Conservation (phyloP, 2,797 vertebrate species). For the Oreortyx pictus region DNA sequence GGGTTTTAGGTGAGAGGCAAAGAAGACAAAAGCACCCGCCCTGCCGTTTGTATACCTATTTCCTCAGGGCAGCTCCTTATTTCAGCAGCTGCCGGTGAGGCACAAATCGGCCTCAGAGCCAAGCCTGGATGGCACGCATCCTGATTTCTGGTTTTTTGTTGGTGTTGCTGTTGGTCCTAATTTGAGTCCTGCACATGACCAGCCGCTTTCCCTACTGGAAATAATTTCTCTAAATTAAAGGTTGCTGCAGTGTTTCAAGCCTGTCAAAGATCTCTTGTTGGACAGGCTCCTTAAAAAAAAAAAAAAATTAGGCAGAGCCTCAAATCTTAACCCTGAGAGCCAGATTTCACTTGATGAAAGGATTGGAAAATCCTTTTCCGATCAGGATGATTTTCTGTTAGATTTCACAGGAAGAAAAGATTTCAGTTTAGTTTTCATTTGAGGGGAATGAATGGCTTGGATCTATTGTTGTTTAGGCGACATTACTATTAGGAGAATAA, state of each 20-base stretch:
- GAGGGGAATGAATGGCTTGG: neutral
- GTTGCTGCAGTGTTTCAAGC: conserved; percentile 81
- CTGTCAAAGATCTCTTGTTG: conserved; percentile 79
- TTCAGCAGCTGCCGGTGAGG: conserved; percentile 81
- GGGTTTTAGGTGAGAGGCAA: conserved; percentile 75
- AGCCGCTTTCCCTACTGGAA: conserved; percentile 83
- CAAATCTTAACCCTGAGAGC: conserved; percentile 51
- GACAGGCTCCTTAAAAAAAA: conserved; percentile 51
- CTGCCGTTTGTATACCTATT: conserved; percentile 75
- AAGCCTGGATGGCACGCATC: conserved; percentile 66
- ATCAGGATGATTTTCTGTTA: conserved; percentile 54
- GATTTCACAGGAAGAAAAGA: conserved; percentile 61
- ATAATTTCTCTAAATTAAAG: conserved; percentile 87
- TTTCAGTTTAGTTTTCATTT: conserved; percentile 28
- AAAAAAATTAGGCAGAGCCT: conserved; percentile 29
- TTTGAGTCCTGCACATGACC: conserved; percentile 74
- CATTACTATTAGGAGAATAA: conserved; percentile 30
- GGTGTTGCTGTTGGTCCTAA: conserved; percentile 73
- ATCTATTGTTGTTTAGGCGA: conserved; percentile 4
- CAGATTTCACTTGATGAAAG: conserved; percentile 61
- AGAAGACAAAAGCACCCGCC: conserved; percentile 32
- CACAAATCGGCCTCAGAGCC: conserved; percentile 68
- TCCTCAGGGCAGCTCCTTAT: conserved; percentile 79
- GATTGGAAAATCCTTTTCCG: conserved; percentile 69
- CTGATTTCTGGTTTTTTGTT: conserved; percentile 60